These are phyloP conservation scores for Origma solitaria DNA, from an alignment of 2,113 vertebrate genomes.

Conservation along the genomic window DNA sequence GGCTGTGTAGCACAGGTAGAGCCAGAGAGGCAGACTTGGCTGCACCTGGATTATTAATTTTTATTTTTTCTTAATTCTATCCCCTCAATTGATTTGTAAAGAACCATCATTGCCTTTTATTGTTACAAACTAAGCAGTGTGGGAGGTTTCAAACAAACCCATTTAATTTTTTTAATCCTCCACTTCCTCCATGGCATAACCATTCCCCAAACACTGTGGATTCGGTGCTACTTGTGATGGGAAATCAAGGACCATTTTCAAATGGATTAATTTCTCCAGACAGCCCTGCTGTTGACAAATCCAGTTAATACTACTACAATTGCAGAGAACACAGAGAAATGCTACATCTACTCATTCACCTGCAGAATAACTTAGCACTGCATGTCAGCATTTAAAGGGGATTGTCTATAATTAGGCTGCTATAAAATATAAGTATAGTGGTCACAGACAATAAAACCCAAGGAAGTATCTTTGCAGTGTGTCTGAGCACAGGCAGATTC, in stretches of 20 bases:
- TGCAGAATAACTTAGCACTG: constrained; percentile 32
- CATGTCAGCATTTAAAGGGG: constrained; percentile 17
- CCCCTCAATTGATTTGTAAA: not conserved
- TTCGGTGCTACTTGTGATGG: not conserved
- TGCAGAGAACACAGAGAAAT: not conserved
- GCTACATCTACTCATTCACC: constrained; percentile 7
- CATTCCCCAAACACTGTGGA: not conserved
- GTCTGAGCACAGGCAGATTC: not conserved
- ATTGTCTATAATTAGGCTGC: constrained; percentile 36
- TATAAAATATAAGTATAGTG: constrained; percentile 2
- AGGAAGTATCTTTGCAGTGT: not conserved
- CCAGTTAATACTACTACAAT: not conserved
- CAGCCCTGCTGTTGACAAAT: not conserved
- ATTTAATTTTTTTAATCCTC: constrained; percentile 6
- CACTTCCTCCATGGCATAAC: not conserved
- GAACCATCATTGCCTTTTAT: not conserved
- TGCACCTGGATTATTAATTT: not conserved
- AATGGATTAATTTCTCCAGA: not conserved
- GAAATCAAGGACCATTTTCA: not conserved
- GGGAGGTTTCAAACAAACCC: constrained; percentile 13
- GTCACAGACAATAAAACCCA: constrained; percentile 30
- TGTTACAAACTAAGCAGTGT: not conserved
- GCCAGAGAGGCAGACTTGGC: not conserved
- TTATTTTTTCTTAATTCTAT: not conserved
- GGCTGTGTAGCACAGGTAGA: not conserved